Percentiles rank a stretch among this genome's conserved stretches.
phyloP scores from a whole-genome alignment of 2,113 vertebrate genomes.

The Callopanchax toddi region DNA sequence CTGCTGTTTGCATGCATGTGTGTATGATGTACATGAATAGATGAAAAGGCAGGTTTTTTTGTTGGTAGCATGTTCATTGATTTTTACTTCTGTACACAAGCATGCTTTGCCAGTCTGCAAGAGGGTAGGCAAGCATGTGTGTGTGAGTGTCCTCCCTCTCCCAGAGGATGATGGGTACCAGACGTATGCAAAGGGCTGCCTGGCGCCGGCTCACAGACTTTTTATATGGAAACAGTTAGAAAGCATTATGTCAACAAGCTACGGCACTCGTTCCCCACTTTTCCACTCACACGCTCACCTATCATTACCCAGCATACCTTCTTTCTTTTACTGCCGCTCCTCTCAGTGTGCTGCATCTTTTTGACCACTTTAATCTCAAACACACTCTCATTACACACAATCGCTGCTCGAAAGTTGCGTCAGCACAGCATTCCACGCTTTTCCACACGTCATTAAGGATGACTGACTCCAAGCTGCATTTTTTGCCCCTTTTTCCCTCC shows the following conservation, averaged over 20 bases:
- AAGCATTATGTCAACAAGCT: slow-evolving; percentile 72
- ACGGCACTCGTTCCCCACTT: slow-evolving; percentile 39
- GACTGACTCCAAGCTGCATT: slow-evolving; percentile 73
- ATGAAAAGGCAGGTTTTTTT: neutral
- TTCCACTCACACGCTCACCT: slow-evolving; percentile 55
- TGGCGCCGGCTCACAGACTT: slow-evolving; percentile 68
- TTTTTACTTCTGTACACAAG: neutral
- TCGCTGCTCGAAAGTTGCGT: slow-evolving; percentile 67
- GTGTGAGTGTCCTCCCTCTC: neutral
- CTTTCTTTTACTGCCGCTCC: slow-evolving; percentile 11
- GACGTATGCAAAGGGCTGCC: slow-evolving; percentile 66
- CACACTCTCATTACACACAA: slow-evolving; percentile 35
- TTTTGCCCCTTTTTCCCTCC: slow-evolving; percentile 66
- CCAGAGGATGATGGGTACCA: slow-evolving; percentile 74
- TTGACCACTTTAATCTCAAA: slow-evolving; percentile 31
- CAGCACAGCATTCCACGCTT: slow-evolving; percentile 72
- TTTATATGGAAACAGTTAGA: slow-evolving; percentile 80
- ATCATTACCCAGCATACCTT: slow-evolving; percentile 42
- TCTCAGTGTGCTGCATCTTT: slow-evolving; percentile 6
- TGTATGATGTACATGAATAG: neutral
- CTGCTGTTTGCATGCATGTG: neutral
- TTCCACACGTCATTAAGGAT: slow-evolving; percentile 66
- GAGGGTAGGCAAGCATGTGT: neutral
- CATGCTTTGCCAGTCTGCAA: slow-evolving; percentile 18
- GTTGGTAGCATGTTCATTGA: neutral